Evolutionary conservation across 1,140 invertebrate species (phyloP), one percentile per base, ranked within the genome.

Genomic region (Trichomalopsis sarcophagae): DNA sequence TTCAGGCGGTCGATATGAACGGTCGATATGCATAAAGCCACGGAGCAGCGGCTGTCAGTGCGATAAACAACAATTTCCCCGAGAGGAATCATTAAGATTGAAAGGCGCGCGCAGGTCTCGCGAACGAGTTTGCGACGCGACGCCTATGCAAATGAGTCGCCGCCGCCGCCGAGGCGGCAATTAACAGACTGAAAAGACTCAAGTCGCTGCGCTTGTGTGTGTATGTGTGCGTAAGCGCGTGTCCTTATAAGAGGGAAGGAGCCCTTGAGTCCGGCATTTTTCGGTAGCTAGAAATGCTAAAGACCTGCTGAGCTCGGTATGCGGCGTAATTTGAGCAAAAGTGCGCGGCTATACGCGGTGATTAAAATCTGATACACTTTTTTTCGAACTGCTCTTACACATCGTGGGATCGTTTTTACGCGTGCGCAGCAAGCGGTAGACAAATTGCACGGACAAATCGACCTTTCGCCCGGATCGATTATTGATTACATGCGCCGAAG

Each of bases 61-160:
- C 47, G 47, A 81, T 81, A 81, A 85, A 81, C 74, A 82, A 78
- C 79, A 78, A 85, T 82, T 85, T 85, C 81, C 55, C 74, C 73
- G 62, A 21, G 73, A 21, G 74, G 62, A 78, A 85, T 85, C 84
- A 71, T 85, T 85, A 85, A 81, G 79, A 85, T 81, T 69, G 84
- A 85, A 77, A 77, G 78, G 73, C 62, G 62, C 44, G 17, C 44
- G 33, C 69, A 36, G 33, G 33, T 36, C 33, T 73, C 69, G 69
- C 74, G 80, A 85, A 85, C 79, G 79, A 81, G 84, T 85, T 81
- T 85, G 36, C 14, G 62, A 13, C 6, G 47, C 68, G n/a, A 81
- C 62, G 27, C 27, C 33, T 82, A 85, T 85, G 84, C 55, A 85
- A 85, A 85, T 85, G 79, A 81, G 62, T 7, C 13, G 17, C 23